Evolutionary conservation across 1,140 invertebrate species (phyloP), one percentile per base, ranked within the genome.

Genomic region (Drosophila chauvacae): DNA sequence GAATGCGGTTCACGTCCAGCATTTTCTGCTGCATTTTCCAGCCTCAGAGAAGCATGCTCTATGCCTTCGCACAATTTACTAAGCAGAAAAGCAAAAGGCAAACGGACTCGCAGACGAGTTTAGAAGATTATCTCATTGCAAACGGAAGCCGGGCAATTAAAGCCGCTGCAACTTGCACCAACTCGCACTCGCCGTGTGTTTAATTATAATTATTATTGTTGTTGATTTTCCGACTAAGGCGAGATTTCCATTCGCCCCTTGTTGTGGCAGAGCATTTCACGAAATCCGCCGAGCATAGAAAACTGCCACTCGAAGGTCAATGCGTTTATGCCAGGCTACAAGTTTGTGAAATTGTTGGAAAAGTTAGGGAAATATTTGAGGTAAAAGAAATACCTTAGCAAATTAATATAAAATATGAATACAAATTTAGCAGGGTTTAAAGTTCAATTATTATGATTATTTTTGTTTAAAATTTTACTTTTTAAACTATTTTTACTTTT

Each of bases 91-190:
- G 48, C 48, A 55, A 55, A 55, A 55, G 35, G 35, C 53, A 48
- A 20, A 68, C 39, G 68, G 18, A 60, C 53, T 39, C 30, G 44
- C 59, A 61, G 33, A 53, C 47, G 58, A 44, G 63, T 73, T 63
- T 71, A 69, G 62, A 77, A 75, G 80, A 88, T 91, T 91, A 91
- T 91, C 88, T 87, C 88, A 91, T 87, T 85, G 78, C 71, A 75
- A 74, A 70, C 81, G 81, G 88, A 91, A 91, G 77, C 84, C 37
- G 75, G 73, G 79, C 84, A 91, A 91, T 85, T 91, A 85, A 91
- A 82, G 59, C 75, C 56, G 55, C 62, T 30, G 42, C 53, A 56
- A 37, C 20, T 37, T 81, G 77, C 48, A 70, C 56, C 57, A 48
- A 41, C 23, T 58, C 26, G 37, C 56, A 62, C 18, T 56, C 7